Base-by-base conservation (phyloP, 2,888 invertebrate species). In the Gastrophysa polygoni region DNA sequence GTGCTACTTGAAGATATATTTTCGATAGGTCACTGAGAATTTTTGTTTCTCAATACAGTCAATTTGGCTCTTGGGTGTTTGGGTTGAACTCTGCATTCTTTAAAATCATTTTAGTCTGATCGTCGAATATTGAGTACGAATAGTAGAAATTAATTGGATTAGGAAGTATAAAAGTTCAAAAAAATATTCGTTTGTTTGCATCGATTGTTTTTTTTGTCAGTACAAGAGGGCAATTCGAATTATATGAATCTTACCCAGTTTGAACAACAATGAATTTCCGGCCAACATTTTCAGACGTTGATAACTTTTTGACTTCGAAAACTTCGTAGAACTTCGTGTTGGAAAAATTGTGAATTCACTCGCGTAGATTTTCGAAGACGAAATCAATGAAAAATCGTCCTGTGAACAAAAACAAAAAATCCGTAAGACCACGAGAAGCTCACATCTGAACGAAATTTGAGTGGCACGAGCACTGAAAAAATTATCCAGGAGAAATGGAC, bases 281-380 rank as follows among this genome's bases (percentile, higher is more conserved):
- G 69, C 74, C 73, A 71, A 73, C 81, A 80, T 80, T 73, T 71
- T 73, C 63, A 71, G 72, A 57, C 28, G 66, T 49, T 49, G 74
- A 65, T 64, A 78, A 78, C 75, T 78, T 79, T 73, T 81, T 80
- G 57, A 80, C 73, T 71, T 81, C 81, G 68, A 81, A 81, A 68
- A 81, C 80, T 72, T 80, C 80, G 77, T 80, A 81, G 77, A 77
- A 81, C 78, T 78, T 81, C 81, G 81, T 81, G 75, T 78, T 80
- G 66, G 64, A 59, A 34, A 56, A 51, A 24, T 55, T 48, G 20
- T 16, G 43, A 54, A 24, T 6, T 24, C 43, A 43, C 54, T 5
- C 38, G 32, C 54, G 43, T 5, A 24, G 14, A 16, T 18, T 24
- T 43, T 50, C 49, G 24, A 24, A 49, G 48, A 38, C 20, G 14